A percentile compares a stretch with the other conserved stretches of the same genome.
Evolutionary conservation across 1,140 invertebrate genomes (phyloP).

Genomic region (Cephus cinctus): DNA sequence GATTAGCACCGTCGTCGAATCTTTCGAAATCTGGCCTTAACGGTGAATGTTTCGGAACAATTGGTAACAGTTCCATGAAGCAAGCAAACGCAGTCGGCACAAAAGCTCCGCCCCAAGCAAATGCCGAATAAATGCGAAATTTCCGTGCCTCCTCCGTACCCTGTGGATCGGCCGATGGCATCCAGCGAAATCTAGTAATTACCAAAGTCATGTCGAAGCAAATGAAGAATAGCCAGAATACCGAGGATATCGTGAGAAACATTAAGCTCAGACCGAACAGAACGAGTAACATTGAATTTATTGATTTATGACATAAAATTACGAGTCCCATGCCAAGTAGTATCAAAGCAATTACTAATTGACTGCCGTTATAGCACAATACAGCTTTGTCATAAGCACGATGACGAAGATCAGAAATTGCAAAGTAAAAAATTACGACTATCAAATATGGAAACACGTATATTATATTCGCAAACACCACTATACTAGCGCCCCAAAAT

Average conservation of each 20-base stretch:
- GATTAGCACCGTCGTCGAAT: slow-evolving; percentile 24
- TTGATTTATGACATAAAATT: slow-evolving; percentile 26
- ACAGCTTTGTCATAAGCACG: slow-evolving; percentile 37
- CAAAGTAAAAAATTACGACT: slow-evolving; percentile 30
- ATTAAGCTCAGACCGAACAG: slow-evolving; percentile 29
- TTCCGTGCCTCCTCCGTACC: slow-evolving; percentile 28
- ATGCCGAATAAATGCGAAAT: slow-evolving; percentile 28
- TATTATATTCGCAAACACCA: slow-evolving; percentile 34
- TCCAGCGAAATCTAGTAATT: slow-evolving; percentile 39
- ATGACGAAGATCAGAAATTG: slow-evolving; percentile 20
- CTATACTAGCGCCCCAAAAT: slow-evolving; percentile 36
- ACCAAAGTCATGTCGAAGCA: slow-evolving; percentile 40
- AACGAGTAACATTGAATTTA: slow-evolving; percentile 11
- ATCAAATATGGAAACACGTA: slow-evolving; percentile 35
- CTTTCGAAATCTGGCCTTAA: slow-evolving; percentile 36
- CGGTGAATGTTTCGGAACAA: slow-evolving; percentile 28
- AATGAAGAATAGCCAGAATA: slow-evolving; percentile 37
- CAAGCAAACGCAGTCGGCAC: slow-evolving; percentile 26
- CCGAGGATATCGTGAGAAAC: slow-evolving; percentile 29
- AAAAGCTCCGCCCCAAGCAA: slow-evolving; percentile 22
- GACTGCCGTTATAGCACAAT: slow-evolving; percentile 24
- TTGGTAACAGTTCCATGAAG: slow-evolving; percentile 28
- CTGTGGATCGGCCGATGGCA: slow-evolving; percentile 18
- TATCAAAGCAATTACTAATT: slow-evolving; percentile 23
- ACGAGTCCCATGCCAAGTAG: slow-evolving; percentile 26